phyloP scores from a whole-genome alignment of 2,888 invertebrate genomes.

The Argyra leucocephala region DNA sequence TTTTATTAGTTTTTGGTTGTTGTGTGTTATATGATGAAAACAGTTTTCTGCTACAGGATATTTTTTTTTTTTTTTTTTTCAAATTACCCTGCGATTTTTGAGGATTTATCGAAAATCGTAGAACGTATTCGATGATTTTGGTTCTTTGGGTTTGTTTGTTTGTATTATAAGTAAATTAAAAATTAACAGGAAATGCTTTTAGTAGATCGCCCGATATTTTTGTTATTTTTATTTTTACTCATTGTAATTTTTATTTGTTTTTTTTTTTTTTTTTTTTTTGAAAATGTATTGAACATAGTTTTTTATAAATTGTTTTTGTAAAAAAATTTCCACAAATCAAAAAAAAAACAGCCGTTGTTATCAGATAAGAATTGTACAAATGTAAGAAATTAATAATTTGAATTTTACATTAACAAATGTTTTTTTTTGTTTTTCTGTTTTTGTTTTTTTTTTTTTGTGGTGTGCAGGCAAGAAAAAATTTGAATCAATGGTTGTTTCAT shows the following conservation, averaged over 20 bases:
- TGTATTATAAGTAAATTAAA: background rate
- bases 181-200: constrained; percentile 6
- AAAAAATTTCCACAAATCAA: too few relatives aligned
- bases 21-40: background rate
- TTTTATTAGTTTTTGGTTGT: too few relatives aligned
- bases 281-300: too few relatives aligned
- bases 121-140: background rate
- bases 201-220: background rate
- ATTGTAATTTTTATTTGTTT: too few relatives aligned
- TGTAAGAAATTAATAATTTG: background rate
- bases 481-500: too few relatives aligned
- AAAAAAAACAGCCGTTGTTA: background rate
- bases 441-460: too few relatives aligned
- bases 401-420: background rate
- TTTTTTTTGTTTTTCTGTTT: too few relatives aligned
- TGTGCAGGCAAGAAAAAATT: too few relatives aligned
- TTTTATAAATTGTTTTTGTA: too few relatives aligned
- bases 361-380: constrained; percentile 2
- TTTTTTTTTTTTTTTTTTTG: too few relatives aligned
- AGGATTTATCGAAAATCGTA: background rate
- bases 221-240: too few relatives aligned
- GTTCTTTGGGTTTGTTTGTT: background rate
- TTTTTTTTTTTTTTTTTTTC: background rate
- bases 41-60: background rate
- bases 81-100: background rate